Evolutionary conservation across 2,888 invertebrate genomes (phyloP), one percentile per base, ranked within the genome.

Genomic region (Gymnosoma rotundatum): DNA sequence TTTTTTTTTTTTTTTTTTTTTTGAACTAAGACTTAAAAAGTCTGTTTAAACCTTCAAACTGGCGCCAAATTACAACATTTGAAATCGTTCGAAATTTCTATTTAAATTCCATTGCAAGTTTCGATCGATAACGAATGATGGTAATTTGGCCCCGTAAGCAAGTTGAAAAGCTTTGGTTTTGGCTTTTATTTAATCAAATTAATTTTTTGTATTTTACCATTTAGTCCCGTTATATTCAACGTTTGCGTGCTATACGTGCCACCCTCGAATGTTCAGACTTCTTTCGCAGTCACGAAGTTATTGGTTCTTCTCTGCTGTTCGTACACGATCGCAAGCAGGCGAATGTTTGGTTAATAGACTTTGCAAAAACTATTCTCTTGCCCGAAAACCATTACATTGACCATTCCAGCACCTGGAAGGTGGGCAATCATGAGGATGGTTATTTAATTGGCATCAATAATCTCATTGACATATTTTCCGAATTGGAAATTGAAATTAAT

Each of bases 291-390:
- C 99, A 99, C 92, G 99, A 99, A 94, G 95, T 98, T 66, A 98
- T 98, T 88, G 98, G 98, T 86, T 98, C 98, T 92, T 98, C 98
- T 32, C 93, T 99, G 80, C 94, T 99, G 78, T 97, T 99, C 91
- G 98, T 99, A 73, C 98, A 98, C 93, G 98, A 99, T 92, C 94
- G 95, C 76, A 94, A 94, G 87, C 96, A 95, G 90, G 97, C 98
- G 38, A 97, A 97, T 85, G 95, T 98, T 16, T 99, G 99, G 99
- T 94, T 99, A 93, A 99, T 99, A 87, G 99, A 99, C 93, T 99
- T 99, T 91, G 98, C 99, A 64, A 99, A 99, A 93, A 98, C 98
- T 0, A 94, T 97, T 61, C 94, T 95, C 16, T 93, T 98, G 50
- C 97, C 98, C 0, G 94, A 94, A 0, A 94, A 95, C 84, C 93